Evolutionary conservation across 1,140 invertebrate species (phyloP).

Genomic region (Paralvinella palmiformis): DNA sequence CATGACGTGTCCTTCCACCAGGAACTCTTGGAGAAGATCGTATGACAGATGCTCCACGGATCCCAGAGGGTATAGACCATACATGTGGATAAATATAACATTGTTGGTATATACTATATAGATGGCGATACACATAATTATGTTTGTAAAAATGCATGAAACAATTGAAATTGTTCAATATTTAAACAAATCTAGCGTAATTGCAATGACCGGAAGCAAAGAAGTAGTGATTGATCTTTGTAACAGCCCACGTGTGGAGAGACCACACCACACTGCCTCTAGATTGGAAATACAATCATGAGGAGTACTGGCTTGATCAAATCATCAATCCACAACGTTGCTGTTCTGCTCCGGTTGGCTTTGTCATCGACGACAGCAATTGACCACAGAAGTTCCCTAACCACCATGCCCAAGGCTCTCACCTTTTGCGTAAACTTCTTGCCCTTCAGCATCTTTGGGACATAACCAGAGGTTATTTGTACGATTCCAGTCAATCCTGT

Average conservation of each 20-base stretch:
- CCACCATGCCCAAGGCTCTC: slow-evolving; percentile 21
- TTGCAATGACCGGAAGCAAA: too few species aligned
- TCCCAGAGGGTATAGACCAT: slow-evolving; percentile 27
- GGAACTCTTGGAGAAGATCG: slow-evolving; percentile 11
- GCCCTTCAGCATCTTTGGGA: slow-evolving; percentile 22
- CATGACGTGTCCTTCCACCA: slow-evolving; percentile 25
- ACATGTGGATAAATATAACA: too few species aligned
- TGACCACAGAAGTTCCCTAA: slow-evolving; percentile 19
- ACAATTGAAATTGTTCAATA: too few species aligned
- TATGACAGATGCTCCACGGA: slow-evolving; percentile 18
- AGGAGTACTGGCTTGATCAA: slow-evolving; percentile 26
- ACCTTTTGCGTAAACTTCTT: slow-evolving; percentile 28
- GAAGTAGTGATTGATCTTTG: too few species aligned
- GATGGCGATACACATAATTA: too few species aligned
- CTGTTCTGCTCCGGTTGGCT: slow-evolving; percentile 21
- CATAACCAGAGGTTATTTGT: slow-evolving; percentile 21
- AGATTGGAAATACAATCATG: too few species aligned
- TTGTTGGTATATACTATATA: too few species aligned
- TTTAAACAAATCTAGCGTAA: too few species aligned
- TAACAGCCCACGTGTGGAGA: too few species aligned
- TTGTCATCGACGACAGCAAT: background rate
- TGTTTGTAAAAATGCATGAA: too few species aligned
- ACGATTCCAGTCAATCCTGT: slow-evolving; percentile 21
- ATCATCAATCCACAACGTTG: slow-evolving; percentile 26
- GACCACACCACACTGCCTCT: too few species aligned